Conservation (phyloP, 2,888 invertebrate genomes). For the Germaria angustata region DNA sequence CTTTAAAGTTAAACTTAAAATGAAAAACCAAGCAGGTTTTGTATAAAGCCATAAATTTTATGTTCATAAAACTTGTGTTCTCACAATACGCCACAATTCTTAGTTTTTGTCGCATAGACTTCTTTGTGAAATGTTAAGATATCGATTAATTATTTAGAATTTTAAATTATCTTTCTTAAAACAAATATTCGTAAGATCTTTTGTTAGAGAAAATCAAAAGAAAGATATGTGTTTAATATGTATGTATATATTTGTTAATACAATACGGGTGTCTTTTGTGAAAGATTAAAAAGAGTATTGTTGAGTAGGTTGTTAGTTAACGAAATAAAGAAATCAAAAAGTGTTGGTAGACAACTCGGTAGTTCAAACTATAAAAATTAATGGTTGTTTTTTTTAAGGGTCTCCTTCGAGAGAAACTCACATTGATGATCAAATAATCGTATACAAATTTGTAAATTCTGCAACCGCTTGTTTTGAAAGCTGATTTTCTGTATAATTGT, state of each 20-base stretch:
- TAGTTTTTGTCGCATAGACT: constrained; percentile 55
- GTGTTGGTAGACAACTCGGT: constrained; percentile 25
- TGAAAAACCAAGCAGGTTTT: constrained; percentile 70
- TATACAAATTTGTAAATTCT: constrained; percentile 4
- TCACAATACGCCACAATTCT: constrained; percentile 55
- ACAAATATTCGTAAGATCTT: constrained; percentile 11
- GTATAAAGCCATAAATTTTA: constrained; percentile 72
- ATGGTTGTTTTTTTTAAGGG: constrained; percentile 4
- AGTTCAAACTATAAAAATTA: constrained; percentile 15
- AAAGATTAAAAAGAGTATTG: neutral
- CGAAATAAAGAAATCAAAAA: neutral
- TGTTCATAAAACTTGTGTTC: constrained; percentile 66
- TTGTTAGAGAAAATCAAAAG: constrained; percentile 17
- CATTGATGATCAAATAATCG: neutral
- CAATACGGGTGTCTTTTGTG: neutral
- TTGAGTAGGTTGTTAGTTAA: constrained; percentile 16
- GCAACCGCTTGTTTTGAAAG: neutral
- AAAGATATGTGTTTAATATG: neutral
- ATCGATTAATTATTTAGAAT: constrained; percentile 46
- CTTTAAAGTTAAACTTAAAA: constrained; percentile 53
- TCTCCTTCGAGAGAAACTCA: neutral
- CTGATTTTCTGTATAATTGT: neutral
- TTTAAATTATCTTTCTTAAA: constrained; percentile 45
- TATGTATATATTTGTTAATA: neutral
- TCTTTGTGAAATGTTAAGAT: constrained; percentile 36